These are phyloP conservation scores for Allacma fusca DNA, from an alignment of 2,888 invertebrate species.

Conservation along the genomic window DNA sequence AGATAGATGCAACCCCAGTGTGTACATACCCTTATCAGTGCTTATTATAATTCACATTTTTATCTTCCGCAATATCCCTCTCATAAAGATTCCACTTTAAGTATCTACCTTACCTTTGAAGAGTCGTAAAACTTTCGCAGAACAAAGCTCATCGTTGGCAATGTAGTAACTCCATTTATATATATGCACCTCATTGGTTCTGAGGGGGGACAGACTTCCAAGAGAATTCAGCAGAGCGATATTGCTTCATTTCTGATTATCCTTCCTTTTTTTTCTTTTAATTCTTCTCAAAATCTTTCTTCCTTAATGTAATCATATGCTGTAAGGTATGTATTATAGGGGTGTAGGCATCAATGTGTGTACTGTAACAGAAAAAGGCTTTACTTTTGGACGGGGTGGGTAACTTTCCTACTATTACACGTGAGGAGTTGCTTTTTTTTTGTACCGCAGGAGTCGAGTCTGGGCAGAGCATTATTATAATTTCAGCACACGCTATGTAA, in stretches of 20 bases:
- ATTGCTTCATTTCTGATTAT: slow-evolving; percentile 16
- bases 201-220: no score
- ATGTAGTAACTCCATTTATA: no score
- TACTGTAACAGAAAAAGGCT: no score
- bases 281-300: neutral
- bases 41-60: neutral
- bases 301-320: neutral
- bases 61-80: slow-evolving; percentile 16
- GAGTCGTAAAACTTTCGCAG: slow-evolving; percentile 12
- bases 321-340: neutral
- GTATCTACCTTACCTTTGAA: slow-evolving; percentile 12
- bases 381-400: no score
- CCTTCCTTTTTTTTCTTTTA: neutral
- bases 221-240: neutral
- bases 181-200: no score
- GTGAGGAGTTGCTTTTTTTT: no score
- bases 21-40: no score
- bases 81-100: slow-evolving; percentile 16
- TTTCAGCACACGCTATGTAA: neutral
- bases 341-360: no score
- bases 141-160: neutral
- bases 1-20: no score
- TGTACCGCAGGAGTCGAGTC: no score
- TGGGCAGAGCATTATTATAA: no score
- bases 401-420: no score